These are phyloP conservation scores for Amiota mariae DNA, from an alignment of 2,888 invertebrate genomes.

Conservation along the genomic window DNA sequence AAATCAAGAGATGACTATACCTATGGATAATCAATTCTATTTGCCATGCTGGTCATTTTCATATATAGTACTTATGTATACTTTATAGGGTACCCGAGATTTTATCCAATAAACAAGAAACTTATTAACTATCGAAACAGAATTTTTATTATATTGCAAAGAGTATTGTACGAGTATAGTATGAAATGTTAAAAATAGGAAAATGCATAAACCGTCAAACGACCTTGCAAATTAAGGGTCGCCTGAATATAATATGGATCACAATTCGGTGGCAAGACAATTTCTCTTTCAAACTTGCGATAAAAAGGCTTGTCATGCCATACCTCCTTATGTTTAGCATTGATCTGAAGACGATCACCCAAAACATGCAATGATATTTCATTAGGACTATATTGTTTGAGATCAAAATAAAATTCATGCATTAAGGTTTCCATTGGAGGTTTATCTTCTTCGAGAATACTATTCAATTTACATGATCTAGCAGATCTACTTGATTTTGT, in stretches of 20 bases:
- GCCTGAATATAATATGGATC: constrained; percentile 6
- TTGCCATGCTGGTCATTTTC: too few species aligned
- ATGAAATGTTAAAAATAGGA: background rate
- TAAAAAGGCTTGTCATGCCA: background rate
- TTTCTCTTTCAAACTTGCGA: background rate
- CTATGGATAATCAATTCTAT: too few species aligned
- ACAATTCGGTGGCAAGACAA: background rate
- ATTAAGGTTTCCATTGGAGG: background rate
- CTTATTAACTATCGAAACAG: background rate
- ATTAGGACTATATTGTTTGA: background rate
- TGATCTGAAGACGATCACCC: background rate
- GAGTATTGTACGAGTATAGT: background rate
- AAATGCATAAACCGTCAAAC: constrained; percentile 14
- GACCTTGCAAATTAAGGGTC: background rate
- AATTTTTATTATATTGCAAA: background rate
- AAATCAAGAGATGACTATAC: too few species aligned
- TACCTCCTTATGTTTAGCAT: background rate
- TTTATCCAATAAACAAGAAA: too few species aligned
- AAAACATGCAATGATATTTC: background rate
- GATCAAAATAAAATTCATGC: background rate
- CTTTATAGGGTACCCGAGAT: too few species aligned
- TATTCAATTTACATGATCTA: too few species aligned
- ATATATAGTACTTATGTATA: too few species aligned
- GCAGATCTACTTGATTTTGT: too few species aligned
- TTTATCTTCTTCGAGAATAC: too few species aligned